Base-by-base conservation (phyloP, 2,888 invertebrate species). In the Acanthoscelides obtectus region DNA sequence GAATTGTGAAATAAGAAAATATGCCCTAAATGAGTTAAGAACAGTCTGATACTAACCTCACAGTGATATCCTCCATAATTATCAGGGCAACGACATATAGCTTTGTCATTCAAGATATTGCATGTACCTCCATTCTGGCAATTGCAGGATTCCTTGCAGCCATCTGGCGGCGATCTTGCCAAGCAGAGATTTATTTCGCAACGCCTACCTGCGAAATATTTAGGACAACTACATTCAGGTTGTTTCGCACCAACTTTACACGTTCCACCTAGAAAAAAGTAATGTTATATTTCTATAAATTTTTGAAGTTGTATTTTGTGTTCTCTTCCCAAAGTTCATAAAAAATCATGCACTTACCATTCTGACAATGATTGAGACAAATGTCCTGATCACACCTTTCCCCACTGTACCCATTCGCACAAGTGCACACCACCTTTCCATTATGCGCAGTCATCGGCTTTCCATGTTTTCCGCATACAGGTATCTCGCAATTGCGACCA, bases 321-420 rank as follows among this genome's bases (percentile, higher is more conserved):
- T 5, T 65, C 65, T 3, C 65, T 84, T 76, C 91, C 91, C n/a
- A n/a, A n/a, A n/a, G 63, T 25, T 25, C 25, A 25, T 25, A 5
- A 6, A 25, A 25, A 25, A 25, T 25, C 25, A 25, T 6, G 6
- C 25, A 45, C 45, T 45, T 17, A 45, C 89, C 90, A 80, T 89
- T 89, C 73, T 86, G 86, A 79, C 92, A 92, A 75, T 87, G 87
- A 27, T 87, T 86, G 20, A 86, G 83, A 80, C 92, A 92, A 5
- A 86, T 83, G 77, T 89, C 87, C 64, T 86, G 86, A 75, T 91
- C 89, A 80, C 93, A 92, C 19, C 86, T 86, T 68, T 88, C 87
- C 2, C 92, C 92, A 0, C 86, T 80, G 76, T 84, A 88, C 0
- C 88, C 88, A 0, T 83, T 79, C n/a, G 81, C 81, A 78, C 89